Base-by-base conservation (phyloP, 2,888 invertebrate species). In the Pilophorus perplexus region DNA sequence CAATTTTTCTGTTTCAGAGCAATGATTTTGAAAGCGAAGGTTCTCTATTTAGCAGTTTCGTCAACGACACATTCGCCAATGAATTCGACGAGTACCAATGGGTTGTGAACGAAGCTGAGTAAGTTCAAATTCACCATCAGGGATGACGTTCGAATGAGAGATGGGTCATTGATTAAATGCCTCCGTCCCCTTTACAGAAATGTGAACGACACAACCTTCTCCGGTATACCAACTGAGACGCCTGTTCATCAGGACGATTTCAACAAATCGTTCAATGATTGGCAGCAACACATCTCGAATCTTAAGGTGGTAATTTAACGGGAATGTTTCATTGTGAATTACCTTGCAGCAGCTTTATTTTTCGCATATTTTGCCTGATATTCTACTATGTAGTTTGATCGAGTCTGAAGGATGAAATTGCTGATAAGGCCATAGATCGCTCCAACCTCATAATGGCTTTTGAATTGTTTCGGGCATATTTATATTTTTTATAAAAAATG, bases 241-340 rank as follows among this genome's bases (percentile, higher is more conserved):
- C 59, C 59, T 22, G 42, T 27, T 28, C 57, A 67, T 38, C 66
- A 78, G 68, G 80, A 81, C 64, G 81, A 81, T 72, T 80, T 78
- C 73, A 78, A 79, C 44, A 79, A 79, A 74, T 78, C 80, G 69
- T 77, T 81, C 68, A 77, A 75, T 52, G 81, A 81, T 67, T 81
- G 80, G 80, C 79, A 80, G 54, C 77, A 79, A 67, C 79, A 80
- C 55, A 74, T 80, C 65, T 78, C 80, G 44, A 76, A 75, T 64
- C 72, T 80, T 60, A 79, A 80, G 75, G 62, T 62, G 20, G 14
- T 52, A 52, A 33, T 18, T 6, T 6, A 48, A n/a, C 20, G 16
- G 8, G 5, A 6, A 6, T n/a, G 48, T n/a, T 48, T 48, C 16
- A 4, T 22, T 22, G 22, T 48, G 48, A 6, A 12, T 42, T 42